Base-by-base conservation (phyloP, 1,140 invertebrate species). In the Macrosteles quadrilineatus region DNA sequence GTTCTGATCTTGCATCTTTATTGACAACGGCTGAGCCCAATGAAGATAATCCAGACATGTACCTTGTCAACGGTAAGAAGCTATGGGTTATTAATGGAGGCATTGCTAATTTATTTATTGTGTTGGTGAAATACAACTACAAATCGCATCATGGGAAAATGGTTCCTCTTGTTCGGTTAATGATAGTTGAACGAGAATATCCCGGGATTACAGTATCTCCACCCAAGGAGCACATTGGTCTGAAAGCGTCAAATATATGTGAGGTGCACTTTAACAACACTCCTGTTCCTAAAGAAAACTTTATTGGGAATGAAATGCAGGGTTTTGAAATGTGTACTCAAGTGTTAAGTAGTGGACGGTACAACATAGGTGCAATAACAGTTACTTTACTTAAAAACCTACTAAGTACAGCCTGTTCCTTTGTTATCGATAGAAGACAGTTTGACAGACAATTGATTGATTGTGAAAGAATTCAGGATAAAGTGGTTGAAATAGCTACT, bases 351-450 rank as follows among this genome's bases (percentile, higher is more conserved):
- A 71, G 55, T 47, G 36, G 40, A 21, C 64, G 57, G 21, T 67
- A 57, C 19, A 53, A 27, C 3, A 55, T 32, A 57, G 36, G 62
- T 57, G 64, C 70, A 1, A 66, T 31, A 27, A 67, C 53, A 14
- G 1, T 67, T 27, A 71, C 77, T 11, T 73, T 85, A 32, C 73
- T 85, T 45, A 83, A 80, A 67, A 80, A 80, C 47, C 78, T 86
- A 40, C 64, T 85, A 0, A 77, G 80, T 23, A 43, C 74, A 72
- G 82, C 91, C 25, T 82, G 85, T 23, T 82, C 87, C 1, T 83
- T 90, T 78, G 85, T 89, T 25, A 83, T 87, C 14, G 78, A 83
- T 3, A 84, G 87, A 53, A 85, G 83, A 23, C 90, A 93, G 76
- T 91, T 92, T 78, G 87, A 88, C 9, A 80, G 80, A 68, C 75